phyloP scores from a whole-genome alignment of 2,888 invertebrate species.

The Smittia aterrima region DNA sequence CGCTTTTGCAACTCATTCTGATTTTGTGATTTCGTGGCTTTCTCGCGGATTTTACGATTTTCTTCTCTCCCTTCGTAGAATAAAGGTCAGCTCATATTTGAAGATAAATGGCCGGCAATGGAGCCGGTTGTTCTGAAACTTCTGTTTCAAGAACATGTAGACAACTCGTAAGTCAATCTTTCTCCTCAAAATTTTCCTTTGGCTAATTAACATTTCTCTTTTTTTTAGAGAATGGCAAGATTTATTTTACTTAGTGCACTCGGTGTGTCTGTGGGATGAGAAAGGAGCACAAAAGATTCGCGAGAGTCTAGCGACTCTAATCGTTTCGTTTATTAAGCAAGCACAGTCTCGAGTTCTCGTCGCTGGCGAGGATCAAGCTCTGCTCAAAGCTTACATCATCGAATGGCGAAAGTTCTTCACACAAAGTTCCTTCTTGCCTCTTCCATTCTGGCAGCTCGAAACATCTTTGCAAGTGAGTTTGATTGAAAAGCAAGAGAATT shows the following conservation, averaged over 20 bases:
- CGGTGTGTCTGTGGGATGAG: slow-evolving; percentile 96
- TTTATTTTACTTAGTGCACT: slow-evolving; percentile 92
- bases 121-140: slow-evolving; percentile 90
- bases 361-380: slow-evolving; percentile 90
- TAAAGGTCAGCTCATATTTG: slow-evolving; percentile 81
- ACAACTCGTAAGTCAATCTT: slow-evolving; percentile 58
- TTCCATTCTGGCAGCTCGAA: slow-evolving; percentile 92
- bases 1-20: background rate
- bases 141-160: slow-evolving; percentile 89
- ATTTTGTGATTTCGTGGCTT: background rate
- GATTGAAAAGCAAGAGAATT: too few species aligned
- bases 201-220: background rate
- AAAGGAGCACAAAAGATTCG: slow-evolving; percentile 86
- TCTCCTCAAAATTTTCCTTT: too few species aligned
- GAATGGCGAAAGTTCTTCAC: slow-evolving; percentile 99
- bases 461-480: slow-evolving; percentile 65
- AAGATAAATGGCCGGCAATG: slow-evolving; percentile 97
- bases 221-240: slow-evolving; percentile 87
- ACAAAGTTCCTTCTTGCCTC: slow-evolving; percentile 94
- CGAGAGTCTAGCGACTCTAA: slow-evolving; percentile 86
- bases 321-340: slow-evolving; percentile 89
- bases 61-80: slow-evolving; percentile 45
- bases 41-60: slow-evolving; percentile 1
- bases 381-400: slow-evolving; percentile 92
- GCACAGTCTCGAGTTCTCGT: slow-evolving; percentile 87